Evolutionary conservation across 1,140 invertebrate genomes (phyloP).

Genomic region (Drosophila funebris): DNA sequence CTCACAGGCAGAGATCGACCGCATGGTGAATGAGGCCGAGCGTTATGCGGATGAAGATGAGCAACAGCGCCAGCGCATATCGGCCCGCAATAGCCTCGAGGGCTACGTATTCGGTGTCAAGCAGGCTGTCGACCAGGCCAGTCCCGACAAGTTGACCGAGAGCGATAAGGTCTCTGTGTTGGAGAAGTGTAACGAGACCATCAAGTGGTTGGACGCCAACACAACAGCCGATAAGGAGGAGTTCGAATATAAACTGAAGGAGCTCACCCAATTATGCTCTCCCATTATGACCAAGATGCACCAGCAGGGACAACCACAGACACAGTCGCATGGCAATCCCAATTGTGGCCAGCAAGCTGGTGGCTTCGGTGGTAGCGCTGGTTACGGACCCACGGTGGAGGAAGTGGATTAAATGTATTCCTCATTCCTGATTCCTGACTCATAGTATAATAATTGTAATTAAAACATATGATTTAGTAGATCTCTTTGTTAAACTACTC

Average conservation of each 20-base stretch:
- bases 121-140: conserved; percentile 85
- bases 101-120: conserved; percentile 90
- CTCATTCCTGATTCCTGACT: too few relatives aligned
- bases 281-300: conserved; percentile 86
- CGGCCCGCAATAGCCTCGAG: conserved; percentile 87
- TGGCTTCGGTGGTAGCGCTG: conserved; percentile 80
- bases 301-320: conserved; percentile 52
- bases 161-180: conserved; percentile 86
- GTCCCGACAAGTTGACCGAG: conserved; percentile 87
- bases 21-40: conserved; percentile 74
- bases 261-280: conserved; percentile 85
- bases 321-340: conserved; percentile 76
- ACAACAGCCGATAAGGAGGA: conserved; percentile 87
- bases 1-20: conserved; percentile 92
- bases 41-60: conserved; percentile 86
- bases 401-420: conserved; percentile 88
- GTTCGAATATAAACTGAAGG: conserved; percentile 86
- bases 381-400: conserved; percentile 87
- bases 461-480: neutral
- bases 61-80: conserved; percentile 87
- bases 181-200: conserved; percentile 85
- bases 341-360: conserved; percentile 83
- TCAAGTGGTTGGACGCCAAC: conserved; percentile 87
- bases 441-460: neutral
- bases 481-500: conserved; percentile 21